Evolutionary conservation across 2,888 invertebrate species (phyloP).

Genomic region (Caenorhabditis angaria): DNA sequence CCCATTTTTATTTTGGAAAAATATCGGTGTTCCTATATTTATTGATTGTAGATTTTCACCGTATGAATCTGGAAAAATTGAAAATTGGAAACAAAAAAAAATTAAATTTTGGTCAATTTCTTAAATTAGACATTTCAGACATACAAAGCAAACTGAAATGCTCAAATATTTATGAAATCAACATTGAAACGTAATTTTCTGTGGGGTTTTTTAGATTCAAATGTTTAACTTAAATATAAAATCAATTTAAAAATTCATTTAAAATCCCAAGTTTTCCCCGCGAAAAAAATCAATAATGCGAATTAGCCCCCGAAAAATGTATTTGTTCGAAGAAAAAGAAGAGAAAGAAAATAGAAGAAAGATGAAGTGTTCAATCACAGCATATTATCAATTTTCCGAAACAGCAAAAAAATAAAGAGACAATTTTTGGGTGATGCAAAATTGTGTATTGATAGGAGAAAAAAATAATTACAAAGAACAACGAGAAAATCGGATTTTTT

Average conservation of each 20-base stretch:
- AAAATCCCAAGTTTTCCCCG: too few species aligned
- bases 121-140: too few species aligned
- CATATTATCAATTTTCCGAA: not conserved
- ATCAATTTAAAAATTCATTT: too few species aligned
- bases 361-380: slow-evolving; percentile 4
- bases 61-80: slow-evolving; percentile 2
- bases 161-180: too few species aligned
- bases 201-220: too few species aligned
- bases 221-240: too few species aligned
- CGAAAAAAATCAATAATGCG: not conserved
- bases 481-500: not conserved
- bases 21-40: too few species aligned
- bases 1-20: slow-evolving; percentile 6
- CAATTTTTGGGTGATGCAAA: too few species aligned
- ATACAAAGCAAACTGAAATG: too few species aligned
- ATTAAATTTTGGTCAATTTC: too few species aligned
- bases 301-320: not conserved
- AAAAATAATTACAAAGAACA: not conserved
- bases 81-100: not conserved
- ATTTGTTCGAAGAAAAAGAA: not conserved
- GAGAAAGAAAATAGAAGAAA: not conserved
- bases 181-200: too few species aligned
- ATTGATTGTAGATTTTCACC: slow-evolving; percentile 5
- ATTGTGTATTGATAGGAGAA: too few species aligned
- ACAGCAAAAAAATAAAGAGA: not conserved